These are phyloP conservation scores for Anoura caudifer DNA, from an alignment of 2,113 vertebrate species.

Conservation along the genomic window DNA sequence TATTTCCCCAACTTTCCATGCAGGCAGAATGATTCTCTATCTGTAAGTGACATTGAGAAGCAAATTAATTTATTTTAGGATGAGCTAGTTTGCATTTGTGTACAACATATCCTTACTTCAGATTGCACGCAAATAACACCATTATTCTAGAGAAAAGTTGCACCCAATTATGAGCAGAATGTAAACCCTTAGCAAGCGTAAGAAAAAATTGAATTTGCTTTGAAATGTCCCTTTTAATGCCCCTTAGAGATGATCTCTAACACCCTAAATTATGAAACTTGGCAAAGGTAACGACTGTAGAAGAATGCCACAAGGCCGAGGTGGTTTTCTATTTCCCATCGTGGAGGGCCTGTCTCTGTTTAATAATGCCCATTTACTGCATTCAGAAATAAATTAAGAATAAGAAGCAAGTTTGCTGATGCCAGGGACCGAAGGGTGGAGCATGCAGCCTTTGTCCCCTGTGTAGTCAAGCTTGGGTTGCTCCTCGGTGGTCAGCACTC, in stretches of 20 bases:
- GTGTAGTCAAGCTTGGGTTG: background rate
- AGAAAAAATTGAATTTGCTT: conserved; percentile 29
- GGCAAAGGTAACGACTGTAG: background rate
- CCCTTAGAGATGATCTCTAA: background rate
- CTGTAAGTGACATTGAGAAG: conserved; percentile 43
- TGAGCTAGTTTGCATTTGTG: background rate
- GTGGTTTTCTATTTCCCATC: background rate
- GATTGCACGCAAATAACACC: background rate
- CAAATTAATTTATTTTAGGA: conserved; percentile 33
- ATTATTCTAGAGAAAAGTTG: conserved; percentile 9
- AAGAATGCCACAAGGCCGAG: background rate
- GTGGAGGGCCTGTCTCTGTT: background rate
- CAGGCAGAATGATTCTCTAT: conserved; percentile 1
- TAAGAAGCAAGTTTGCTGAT: conserved; percentile 37
- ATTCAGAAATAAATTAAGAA: conserved; percentile 1
- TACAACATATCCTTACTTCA: background rate
- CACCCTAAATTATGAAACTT: background rate
- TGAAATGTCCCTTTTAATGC: background rate
- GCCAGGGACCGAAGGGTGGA: background rate
- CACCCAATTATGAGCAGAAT: background rate
- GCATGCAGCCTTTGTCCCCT: background rate
- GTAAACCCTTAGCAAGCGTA: background rate
- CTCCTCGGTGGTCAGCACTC: background rate
- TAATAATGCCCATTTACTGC: background rate
- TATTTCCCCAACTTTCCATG: background rate